These are phyloP conservation scores for Arctopsyche grandis DNA, from an alignment of 1,140 invertebrate species.

Conservation along the genomic window DNA sequence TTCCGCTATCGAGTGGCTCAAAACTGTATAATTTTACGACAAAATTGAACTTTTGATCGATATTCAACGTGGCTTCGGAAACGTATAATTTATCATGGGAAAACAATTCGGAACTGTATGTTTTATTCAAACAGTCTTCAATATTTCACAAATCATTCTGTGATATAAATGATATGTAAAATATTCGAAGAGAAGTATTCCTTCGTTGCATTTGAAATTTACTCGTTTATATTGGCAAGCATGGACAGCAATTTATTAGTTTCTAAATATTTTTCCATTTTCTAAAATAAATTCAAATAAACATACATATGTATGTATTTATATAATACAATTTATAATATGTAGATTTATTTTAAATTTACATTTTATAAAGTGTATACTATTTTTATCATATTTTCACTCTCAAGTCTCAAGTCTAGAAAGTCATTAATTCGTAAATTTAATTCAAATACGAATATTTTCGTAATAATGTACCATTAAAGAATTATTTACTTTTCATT, in stretches of 20 bases:
- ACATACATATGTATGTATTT: not conserved
- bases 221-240: no score
- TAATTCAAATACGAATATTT: constrained; percentile 42
- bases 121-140: constrained; percentile 30
- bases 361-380: no score
- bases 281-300: not conserved
- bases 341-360: not conserved
- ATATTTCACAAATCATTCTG: constrained; percentile 18
- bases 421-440: constrained; percentile 39
- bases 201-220: no score
- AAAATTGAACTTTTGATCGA: constrained; percentile 38
- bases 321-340: no score
- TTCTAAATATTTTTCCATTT: not conserved
- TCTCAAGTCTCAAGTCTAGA: not conserved
- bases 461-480: constrained; percentile 42
- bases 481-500: constrained; percentile 46
- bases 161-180: not conserved
- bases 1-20: not conserved
- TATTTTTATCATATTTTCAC: no score
- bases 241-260: not conserved
- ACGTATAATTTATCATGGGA: constrained; percentile 26
- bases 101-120: not conserved
- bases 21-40: constrained; percentile 42
- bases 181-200: no score
- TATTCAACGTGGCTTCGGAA: constrained; percentile 18